Percentiles rank a stretch among this genome's conserved stretches.
Conservation (phyloP, 2,797 vertebrate species). For the Brachyrhaphis roseni region DNA sequence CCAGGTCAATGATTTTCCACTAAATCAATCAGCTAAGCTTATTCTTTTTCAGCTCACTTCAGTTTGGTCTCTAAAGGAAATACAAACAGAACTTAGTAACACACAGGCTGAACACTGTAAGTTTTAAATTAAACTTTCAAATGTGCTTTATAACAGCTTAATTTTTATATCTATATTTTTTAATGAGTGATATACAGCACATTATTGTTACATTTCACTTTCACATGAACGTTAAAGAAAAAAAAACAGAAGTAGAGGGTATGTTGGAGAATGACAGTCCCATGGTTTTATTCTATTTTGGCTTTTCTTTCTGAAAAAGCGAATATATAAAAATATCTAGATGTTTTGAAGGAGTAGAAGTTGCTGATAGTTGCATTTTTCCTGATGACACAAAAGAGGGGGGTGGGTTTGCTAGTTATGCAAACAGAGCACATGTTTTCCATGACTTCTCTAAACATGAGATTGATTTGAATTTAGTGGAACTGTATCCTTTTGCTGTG, state of each 20-base stretch:
- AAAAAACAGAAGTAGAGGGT: constrained; percentile 52
- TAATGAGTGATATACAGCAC: constrained; percentile 15
- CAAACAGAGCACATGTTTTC: constrained; percentile 8
- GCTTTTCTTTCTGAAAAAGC: neutral
- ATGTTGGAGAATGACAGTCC: constrained; percentile 35
- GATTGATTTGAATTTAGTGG: neutral
- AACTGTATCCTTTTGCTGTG: neutral
- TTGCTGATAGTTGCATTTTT: constrained; percentile 53
- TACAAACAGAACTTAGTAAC: neutral
- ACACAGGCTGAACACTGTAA: neutral
- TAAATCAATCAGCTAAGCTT: neutral
- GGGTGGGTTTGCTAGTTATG: constrained; percentile 2
- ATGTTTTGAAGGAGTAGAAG: neutral
- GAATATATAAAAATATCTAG: constrained; percentile 28
- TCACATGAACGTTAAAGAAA: neutral
- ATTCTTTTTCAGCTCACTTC: neutral
- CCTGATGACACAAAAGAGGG: neutral
- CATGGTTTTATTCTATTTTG: constrained; percentile 38
- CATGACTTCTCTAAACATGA: neutral
- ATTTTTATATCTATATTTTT: too few relatives aligned
- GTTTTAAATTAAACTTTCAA: neutral
- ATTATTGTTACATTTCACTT: neutral
- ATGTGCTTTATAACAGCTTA: neutral
- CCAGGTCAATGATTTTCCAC: neutral
- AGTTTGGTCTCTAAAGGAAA: neutral